These are phyloP conservation scores for Eupithecia exiguata DNA, from an alignment of 2,888 invertebrate species.

Conservation along the genomic window DNA sequence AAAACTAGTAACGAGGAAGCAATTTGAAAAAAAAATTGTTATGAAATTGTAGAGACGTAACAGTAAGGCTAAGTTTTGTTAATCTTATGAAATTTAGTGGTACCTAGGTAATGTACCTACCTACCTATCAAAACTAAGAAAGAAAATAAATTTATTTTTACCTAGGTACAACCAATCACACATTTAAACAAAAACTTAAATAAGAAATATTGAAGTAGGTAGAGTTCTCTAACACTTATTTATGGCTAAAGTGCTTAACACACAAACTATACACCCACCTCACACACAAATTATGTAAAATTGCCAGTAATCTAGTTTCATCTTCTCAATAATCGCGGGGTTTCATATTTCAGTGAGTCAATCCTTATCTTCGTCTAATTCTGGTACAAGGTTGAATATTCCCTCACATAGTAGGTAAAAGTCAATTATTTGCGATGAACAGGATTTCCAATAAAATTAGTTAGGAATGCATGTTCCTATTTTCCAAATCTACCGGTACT, in stretches of 20 bases:
- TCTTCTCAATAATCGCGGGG: constrained; percentile 40
- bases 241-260: background rate
- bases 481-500: too few species aligned
- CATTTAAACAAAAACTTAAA: too few species aligned
- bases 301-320: constrained; percentile 38
- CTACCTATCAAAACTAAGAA: too few species aligned
- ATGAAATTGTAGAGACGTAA: too few species aligned
- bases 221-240: background rate
- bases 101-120: too few species aligned
- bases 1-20: too few species aligned
- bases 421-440: background rate
- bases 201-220: background rate
- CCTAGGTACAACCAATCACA: too few species aligned
- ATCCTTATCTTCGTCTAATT: constrained; percentile 45
- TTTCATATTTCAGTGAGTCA: constrained; percentile 52
- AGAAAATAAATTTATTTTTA: too few species aligned
- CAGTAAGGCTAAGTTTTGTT: background rate
- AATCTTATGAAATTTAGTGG: background rate
- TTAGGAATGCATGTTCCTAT: background rate
- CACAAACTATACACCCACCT: background rate
- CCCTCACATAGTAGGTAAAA: constrained; percentile 13
- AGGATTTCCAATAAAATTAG: background rate
- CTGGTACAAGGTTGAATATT: constrained; percentile 24
- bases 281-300: constrained; percentile 40
- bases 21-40: too few species aligned